Base-by-base conservation (phyloP, 2,113 vertebrate genomes). In the Zeus faber region DNA sequence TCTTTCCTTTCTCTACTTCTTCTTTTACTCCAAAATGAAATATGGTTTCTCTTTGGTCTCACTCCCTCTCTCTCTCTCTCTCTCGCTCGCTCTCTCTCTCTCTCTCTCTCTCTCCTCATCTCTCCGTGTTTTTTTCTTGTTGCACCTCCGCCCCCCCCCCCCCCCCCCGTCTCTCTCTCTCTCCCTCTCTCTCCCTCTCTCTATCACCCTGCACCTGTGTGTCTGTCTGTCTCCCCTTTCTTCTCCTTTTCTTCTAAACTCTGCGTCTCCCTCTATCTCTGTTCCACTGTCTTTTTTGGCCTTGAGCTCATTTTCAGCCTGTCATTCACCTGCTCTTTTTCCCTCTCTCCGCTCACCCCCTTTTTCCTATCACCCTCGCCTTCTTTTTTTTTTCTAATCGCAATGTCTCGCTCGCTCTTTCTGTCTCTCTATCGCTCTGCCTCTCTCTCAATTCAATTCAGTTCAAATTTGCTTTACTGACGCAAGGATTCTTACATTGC, bases 11-110 rank as follows among this genome's bases (percentile, higher is more conserved):
- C 56, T 54, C 1, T 9, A 48, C 25, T 50, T 51, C 62, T 23
- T 60, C 37, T 73, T 57, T 75, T 54, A 63, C 70, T 58, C 53
- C 70, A 67, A 72, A 73, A 71, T 64, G 60, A 72, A 74, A 65
- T 33, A 2, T 23, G 74, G 67, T 75, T 73, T 67, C 66, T 73
- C 29, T 31, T 74, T 60, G 56, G 46, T 64, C 62, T 60, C 67
- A 72, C 55, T 65, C 49, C 41, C 53, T 54, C 50, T 58, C 51
- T 6, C 50, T 13, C 1, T 5, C 13, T 7, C 44, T 24, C 21
- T n/a, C 21, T 25, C 44, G 14, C 20, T 46, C 44, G 23, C 9
- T 18, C 43, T 18, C 31, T 60, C 56, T 63, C 45, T 18, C 21
- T 76, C 55, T 74, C 40, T 18, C 43, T 23, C 23, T 16, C 43